Conservation (phyloP, 2,113 vertebrate genomes). For the Phalacrocorax carbo region DNA sequence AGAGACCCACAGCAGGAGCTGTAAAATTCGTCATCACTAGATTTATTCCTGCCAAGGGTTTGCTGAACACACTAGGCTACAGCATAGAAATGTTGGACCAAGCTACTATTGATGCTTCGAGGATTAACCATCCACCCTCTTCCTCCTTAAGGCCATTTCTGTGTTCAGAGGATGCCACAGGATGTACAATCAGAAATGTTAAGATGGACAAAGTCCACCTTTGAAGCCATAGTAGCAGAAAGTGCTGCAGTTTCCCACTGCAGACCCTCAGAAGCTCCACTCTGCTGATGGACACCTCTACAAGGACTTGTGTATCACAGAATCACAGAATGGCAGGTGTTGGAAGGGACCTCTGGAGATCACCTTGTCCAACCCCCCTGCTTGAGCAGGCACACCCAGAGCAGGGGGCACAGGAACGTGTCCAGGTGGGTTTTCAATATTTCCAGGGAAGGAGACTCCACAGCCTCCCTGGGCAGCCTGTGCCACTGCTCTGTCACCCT, state of each 20-base stretch:
- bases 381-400: no score
- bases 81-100: not conserved
- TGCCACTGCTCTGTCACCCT: no score
- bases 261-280: not conserved
- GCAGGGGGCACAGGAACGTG: no score
- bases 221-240: not conserved
- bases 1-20: not conserved
- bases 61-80: not conserved
- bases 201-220: not conserved
- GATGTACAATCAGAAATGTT: not conserved
- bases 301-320: not conserved
- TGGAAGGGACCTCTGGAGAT: no score
- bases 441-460: no score
- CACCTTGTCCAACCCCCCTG: no score
- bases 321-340: no score
- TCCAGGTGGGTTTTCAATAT: no score
- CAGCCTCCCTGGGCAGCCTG: no score
- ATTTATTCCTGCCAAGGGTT: not conserved
- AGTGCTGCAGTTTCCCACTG: not conserved
- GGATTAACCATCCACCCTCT: not conserved
- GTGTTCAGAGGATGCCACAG: not conserved
- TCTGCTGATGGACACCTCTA: not conserved
- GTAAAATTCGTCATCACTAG: not conserved
- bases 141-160: not conserved
- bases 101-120: not conserved